Percentiles rank a stretch among this genome's conserved stretches.
Evolutionary conservation across 2,113 vertebrate genomes (phyloP).

Genomic region (Atractosteus spatula): DNA sequence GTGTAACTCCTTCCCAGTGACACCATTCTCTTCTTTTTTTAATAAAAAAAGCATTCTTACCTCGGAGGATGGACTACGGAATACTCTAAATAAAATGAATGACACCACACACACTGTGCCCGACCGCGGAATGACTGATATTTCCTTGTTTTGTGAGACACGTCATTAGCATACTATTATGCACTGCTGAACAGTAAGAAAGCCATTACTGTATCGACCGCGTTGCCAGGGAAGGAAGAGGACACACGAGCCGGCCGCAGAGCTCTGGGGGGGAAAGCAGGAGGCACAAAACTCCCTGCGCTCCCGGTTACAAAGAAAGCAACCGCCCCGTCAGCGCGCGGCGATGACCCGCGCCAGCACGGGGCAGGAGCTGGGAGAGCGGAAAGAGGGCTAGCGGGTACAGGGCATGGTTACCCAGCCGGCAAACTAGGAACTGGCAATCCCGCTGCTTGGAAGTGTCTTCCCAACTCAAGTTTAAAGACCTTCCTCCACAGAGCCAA

Average conservation of each 20-base stretch:
- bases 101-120: background rate
- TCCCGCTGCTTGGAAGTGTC: no score
- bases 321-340: no score
- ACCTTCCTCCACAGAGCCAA: no score
- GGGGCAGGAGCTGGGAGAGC: no score
- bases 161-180: conserved; percentile 29
- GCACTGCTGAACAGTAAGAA: conserved; percentile 57
- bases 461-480: no score
- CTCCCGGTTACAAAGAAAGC: no score
- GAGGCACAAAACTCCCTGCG: no score
- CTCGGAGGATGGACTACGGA: no score
- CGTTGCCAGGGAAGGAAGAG: background rate
- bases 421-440: no score
- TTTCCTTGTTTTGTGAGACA: conserved; percentile 14
- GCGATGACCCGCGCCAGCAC: no score
- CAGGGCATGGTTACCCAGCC: no score
- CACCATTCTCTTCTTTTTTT: background rate
- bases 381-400: no score
- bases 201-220: conserved; percentile 36
- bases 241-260: background rate
- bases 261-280: background rate
- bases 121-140: background rate
- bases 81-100: background rate
- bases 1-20: background rate
- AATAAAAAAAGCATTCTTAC: background rate